phyloP scores from a whole-genome alignment of 1,140 invertebrate genomes.

The Trichonephila clavata region DNA sequence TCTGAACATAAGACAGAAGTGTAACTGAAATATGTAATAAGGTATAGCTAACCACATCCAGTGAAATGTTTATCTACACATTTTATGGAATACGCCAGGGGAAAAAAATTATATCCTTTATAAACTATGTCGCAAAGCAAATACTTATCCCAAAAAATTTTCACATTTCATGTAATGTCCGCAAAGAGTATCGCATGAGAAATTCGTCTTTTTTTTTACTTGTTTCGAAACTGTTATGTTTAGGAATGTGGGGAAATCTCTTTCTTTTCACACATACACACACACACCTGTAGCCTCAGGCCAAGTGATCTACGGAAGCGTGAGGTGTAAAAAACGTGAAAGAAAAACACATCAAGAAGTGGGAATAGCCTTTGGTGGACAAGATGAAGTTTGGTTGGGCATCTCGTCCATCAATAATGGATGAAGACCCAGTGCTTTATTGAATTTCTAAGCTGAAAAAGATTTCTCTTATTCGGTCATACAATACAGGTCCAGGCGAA shows the following conservation, averaged over 20 bases:
- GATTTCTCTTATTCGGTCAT: slow-evolving; percentile 34
- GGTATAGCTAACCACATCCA: too few relatives aligned
- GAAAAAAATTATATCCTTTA: too few relatives aligned
- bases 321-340: slow-evolving; percentile 7
- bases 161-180: neutral
- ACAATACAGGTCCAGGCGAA: neutral
- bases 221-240: neutral
- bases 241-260: neutral
- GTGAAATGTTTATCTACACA: too few relatives aligned
- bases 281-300: slow-evolving; percentile 23
- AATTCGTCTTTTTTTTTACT: slow-evolving; percentile 7
- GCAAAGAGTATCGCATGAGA: neutral
- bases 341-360: slow-evolving; percentile 52
- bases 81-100: too few relatives aligned
- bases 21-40: too few relatives aligned
- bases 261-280: neutral
- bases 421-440: slow-evolving; percentile 37
- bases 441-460: slow-evolving; percentile 39
- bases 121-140: too few relatives aligned
- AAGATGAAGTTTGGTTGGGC: slow-evolving; percentile 22
- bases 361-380: slow-evolving; percentile 19
- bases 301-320: neutral
- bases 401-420: slow-evolving; percentile 47
- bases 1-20: too few relatives aligned
- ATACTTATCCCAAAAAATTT: neutral